A percentile compares a stretch with the other conserved stretches of the same genome.
Evolutionary conservation across 2,888 invertebrate genomes (phyloP).

Genomic region (Blastobasis adustella): DNA sequence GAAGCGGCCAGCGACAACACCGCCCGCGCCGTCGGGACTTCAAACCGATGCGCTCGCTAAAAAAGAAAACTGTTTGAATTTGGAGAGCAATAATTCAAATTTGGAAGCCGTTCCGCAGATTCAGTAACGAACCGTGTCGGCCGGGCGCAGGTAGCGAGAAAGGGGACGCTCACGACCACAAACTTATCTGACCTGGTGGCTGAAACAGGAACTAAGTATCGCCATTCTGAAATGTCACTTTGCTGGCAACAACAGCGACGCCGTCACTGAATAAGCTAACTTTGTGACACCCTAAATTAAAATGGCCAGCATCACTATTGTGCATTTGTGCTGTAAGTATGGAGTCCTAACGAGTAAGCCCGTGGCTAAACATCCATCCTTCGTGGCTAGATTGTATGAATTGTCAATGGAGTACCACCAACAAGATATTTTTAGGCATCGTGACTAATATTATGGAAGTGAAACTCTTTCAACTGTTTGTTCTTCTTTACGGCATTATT

Average conservation of each 20-base stretch:
- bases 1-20: not conserved
- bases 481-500: no score
- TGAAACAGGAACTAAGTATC: no score
- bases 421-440: no score
- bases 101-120: constrained; percentile 56
- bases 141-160: constrained; percentile 29
- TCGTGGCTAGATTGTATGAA: no score
- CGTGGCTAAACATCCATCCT: no score
- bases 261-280: not conserved
- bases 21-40: not conserved
- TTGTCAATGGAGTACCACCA: no score
- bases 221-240: constrained; percentile 1
- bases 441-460: no score
- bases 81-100: constrained; percentile 51
- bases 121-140: constrained; percentile 58
- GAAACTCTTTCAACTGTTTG: no score
- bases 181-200: no score
- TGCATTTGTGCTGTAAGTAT: no score
- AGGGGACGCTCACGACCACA: constrained; percentile 19
- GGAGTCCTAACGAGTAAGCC: no score
- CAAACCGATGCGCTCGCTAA: not conserved
- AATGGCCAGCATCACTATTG: no score
- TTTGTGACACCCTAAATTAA: not conserved
- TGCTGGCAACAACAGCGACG: constrained; percentile 29
- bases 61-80: constrained; percentile 14